Evolutionary conservation across 1,140 invertebrate species (phyloP).

Genomic region (Apolygus lucorum): DNA sequence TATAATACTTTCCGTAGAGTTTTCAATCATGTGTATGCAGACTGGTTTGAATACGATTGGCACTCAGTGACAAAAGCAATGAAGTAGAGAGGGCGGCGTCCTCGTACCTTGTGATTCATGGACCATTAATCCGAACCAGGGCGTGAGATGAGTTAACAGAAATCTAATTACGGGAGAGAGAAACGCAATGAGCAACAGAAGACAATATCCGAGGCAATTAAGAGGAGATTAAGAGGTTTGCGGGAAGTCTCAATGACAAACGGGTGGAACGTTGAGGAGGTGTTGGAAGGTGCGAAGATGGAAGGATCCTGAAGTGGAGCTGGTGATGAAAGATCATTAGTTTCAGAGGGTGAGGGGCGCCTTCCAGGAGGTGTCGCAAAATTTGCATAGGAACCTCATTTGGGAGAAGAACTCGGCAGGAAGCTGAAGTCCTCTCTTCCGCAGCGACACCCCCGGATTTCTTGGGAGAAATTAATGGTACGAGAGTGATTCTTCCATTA

Average conservation of each 20-base stretch:
- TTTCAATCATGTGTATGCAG: too few species aligned
- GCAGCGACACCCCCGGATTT: too few species aligned
- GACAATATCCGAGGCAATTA: conserved; percentile 5
- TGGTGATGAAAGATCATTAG: conserved; percentile 29
- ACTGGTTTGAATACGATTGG: too few species aligned
- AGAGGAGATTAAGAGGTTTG: neutral
- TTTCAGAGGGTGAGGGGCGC: conserved; percentile 13
- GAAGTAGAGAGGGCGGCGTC: neutral
- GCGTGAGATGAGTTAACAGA: neutral
- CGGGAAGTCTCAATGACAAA: neutral
- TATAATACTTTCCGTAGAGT: too few species aligned
- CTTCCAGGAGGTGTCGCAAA: neutral
- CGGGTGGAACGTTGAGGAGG: neutral
- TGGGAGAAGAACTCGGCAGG: neutral
- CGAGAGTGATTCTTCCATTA: too few species aligned
- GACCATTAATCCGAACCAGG: conserved; percentile 1
- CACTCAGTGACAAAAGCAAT: too few species aligned
- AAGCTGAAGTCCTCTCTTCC: too few species aligned
- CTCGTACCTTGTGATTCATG: neutral
- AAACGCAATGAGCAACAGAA: neutral
- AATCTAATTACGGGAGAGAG: neutral
- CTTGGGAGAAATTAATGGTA: too few species aligned
- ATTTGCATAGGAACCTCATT: conserved; percentile 27
- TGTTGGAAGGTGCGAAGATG: neutral
- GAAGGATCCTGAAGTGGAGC: neutral